Percentiles rank a stretch among this genome's conserved stretches.
Conservation (phyloP, 2,797 vertebrate genomes). For the Holocentrus rufus region DNA sequence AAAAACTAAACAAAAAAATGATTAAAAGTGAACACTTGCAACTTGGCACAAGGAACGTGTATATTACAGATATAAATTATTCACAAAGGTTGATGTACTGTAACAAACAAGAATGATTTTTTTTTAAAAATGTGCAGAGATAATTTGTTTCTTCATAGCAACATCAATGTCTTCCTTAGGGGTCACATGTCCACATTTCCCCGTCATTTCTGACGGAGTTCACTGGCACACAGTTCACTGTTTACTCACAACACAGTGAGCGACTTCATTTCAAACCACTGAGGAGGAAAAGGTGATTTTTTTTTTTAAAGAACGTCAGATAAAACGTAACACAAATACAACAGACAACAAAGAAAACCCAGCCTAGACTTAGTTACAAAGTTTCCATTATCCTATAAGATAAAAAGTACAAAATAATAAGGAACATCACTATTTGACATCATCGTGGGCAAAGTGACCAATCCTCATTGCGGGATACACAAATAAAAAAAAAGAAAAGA, state of each 20-base stretch:
- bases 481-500: constrained; percentile 10
- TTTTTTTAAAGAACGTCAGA: constrained; percentile 15
- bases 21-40: constrained; percentile 73
- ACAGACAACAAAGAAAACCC: constrained; percentile 24
- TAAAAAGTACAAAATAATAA: constrained; percentile 54
- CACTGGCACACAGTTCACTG: constrained; percentile 44
- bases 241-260: constrained; percentile 9
- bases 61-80: constrained; percentile 57
- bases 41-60: constrained; percentile 85
- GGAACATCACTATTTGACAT: constrained; percentile 41
- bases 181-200: constrained; percentile 37
- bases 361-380: neutral
- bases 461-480: constrained; percentile 11
- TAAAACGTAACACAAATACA: constrained; percentile 20
- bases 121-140: constrained; percentile 41
- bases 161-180: constrained; percentile 30
- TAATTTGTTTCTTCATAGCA: constrained; percentile 12
- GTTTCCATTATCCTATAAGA: constrained; percentile 30
- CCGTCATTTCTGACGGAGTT: constrained; percentile 34
- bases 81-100: constrained; percentile 37
- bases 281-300: constrained; percentile 3
- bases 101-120: constrained; percentile 40
- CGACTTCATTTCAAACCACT: constrained; percentile 9
- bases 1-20: constrained; percentile 20
- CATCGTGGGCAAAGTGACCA: constrained; percentile 19